phyloP scores from a whole-genome alignment of 2,113 vertebrate genomes.

The Silurus asotus region DNA sequence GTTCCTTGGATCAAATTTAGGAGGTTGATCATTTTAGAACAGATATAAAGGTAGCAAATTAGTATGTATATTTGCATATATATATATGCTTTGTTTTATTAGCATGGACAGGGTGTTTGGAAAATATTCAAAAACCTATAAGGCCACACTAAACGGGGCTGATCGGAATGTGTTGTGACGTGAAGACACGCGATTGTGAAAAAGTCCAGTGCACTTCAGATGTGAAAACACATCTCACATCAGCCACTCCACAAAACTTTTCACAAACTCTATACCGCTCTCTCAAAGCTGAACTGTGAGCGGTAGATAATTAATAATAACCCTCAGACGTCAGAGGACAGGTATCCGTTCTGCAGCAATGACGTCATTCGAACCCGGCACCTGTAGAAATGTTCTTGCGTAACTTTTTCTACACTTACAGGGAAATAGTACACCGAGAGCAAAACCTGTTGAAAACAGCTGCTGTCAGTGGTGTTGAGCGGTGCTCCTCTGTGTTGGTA shows the following conservation, averaged over 20 bases:
- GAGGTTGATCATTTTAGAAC: not conserved
- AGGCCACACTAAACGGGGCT: not conserved
- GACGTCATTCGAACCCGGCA: constrained; percentile 2
- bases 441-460: not conserved
- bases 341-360: not conserved
- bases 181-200: not conserved
- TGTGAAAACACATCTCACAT: not conserved
- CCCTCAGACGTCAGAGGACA: not conserved
- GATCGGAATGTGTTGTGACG: not conserved
- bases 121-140: not conserved
- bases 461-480: not conserved
- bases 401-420: not conserved
- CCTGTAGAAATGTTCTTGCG: constrained; percentile 32
- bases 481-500: not conserved
- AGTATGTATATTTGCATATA: no score
- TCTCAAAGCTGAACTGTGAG: not conserved
- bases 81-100: no score
- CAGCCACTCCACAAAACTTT: not conserved
- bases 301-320: not conserved
- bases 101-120: not conserved
- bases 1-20: not conserved
- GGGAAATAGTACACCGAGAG: not conserved
- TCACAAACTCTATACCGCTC: not conserved
- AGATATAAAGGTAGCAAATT: not conserved
- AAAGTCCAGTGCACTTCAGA: not conserved